phyloP scores from a whole-genome alignment of 2,888 invertebrate species.

The Andrena camellia region DNA sequence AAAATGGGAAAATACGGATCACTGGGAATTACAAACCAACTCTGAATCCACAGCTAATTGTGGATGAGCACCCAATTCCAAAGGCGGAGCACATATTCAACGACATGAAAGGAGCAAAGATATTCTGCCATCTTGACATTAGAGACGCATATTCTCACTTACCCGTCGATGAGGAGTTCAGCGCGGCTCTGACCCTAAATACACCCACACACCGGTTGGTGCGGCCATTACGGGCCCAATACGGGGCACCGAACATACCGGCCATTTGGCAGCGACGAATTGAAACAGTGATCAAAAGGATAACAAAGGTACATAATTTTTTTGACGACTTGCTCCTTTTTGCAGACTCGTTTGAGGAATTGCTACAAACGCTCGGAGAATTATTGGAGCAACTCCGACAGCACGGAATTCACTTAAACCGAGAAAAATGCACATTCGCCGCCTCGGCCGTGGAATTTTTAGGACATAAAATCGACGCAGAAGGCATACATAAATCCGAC shows the following conservation, averaged over 20 bases:
- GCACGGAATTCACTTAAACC: neutral
- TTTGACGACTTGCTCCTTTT: neutral
- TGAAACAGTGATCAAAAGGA: neutral
- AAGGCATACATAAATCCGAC: neutral
- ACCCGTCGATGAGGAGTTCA: neutral
- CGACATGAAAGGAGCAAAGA: neutral
- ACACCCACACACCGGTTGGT: neutral
- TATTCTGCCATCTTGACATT: neutral
- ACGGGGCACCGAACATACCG: neutral
- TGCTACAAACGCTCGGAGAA: neutral
- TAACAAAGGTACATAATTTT: neutral
- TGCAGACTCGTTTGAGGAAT: neutral
- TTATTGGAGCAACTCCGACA: neutral
- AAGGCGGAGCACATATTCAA: neutral
- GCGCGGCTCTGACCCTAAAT: neutral
- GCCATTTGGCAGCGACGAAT: neutral
- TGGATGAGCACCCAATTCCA: neutral
- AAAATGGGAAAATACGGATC: neutral
- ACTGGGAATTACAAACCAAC: neutral
- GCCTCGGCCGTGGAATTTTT: neutral
- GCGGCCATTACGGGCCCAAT: neutral
- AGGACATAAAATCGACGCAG: neutral
- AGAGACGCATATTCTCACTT: too few relatives aligned
- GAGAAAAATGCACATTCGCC: neutral
- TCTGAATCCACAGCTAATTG: neutral